A percentile compares a stretch with the other conserved stretches of the same genome.
Conservation (phyloP, 2,888 invertebrate species). For the Mythimna lalbum region DNA sequence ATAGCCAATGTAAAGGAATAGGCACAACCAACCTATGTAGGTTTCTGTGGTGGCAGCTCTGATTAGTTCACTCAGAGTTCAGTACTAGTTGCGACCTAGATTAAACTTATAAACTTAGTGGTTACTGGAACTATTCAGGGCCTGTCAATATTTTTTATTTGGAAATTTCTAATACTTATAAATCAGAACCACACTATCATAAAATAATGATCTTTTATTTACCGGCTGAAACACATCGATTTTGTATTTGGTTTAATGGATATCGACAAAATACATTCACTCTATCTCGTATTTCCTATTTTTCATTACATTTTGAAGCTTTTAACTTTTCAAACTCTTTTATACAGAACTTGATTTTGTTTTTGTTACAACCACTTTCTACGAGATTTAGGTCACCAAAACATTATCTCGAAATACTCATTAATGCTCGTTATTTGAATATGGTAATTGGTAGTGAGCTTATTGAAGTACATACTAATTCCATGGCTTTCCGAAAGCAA, state of each 20-base stretch:
- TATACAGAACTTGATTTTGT: neutral
- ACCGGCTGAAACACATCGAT: no score
- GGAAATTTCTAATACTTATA: no score
- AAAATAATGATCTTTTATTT: no score
- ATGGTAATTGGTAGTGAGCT: no score
- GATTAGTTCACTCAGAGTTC: conserved; percentile 40
- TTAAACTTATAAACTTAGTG: conserved; percentile 16
- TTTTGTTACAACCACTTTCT: neutral
- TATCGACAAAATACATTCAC: no score
- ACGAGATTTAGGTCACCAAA: neutral
- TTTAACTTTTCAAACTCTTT: neutral
- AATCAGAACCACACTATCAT: no score
- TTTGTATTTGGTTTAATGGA: no score
- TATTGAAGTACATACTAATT: no score
- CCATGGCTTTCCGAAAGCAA: neutral
- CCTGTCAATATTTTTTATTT: no score
- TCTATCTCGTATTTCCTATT: neutral
- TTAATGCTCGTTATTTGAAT: neutral
- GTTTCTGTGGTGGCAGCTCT: conserved; percentile 11
- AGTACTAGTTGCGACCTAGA: conserved; percentile 28
- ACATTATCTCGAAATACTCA: neutral
- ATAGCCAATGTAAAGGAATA: conserved; percentile 36
- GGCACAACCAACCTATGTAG: conserved; percentile 24
- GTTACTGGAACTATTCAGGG: conserved; percentile 1
- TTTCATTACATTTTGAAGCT: neutral